Percentiles rank a stretch among this genome's conserved stretches.
Conservation (phyloP, 2,113 vertebrate genomes). For the Astur gentilis region DNA sequence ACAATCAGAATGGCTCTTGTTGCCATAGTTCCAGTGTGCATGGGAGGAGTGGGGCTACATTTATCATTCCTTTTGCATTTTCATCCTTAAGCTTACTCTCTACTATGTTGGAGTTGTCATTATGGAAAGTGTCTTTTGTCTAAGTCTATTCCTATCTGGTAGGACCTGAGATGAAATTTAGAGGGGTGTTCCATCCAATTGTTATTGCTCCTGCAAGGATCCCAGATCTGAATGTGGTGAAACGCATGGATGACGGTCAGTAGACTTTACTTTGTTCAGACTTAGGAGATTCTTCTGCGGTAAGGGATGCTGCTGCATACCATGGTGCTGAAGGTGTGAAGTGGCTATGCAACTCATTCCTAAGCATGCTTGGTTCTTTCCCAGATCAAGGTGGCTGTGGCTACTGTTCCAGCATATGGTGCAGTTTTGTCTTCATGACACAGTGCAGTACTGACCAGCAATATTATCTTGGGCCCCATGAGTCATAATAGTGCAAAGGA, state of each 20-base stretch:
- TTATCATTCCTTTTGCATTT: neutral
- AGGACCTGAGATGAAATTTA: slow-evolving; percentile 57
- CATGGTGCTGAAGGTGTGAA: neutral
- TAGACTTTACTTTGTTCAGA: neutral
- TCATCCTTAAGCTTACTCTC: neutral
- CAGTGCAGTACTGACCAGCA: neutral
- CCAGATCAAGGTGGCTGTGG: neutral
- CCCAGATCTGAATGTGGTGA: slow-evolving; percentile 46
- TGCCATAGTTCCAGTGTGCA: neutral
- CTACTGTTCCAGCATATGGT: neutral
- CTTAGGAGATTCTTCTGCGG: neutral
- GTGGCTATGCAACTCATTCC: neutral
- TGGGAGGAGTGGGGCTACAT: neutral
- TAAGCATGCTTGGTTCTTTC: neutral
- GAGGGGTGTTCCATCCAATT: slow-evolving; percentile 48
- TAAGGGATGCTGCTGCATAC: neutral
- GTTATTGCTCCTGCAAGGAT: slow-evolving; percentile 59
- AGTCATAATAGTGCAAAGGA: neutral
- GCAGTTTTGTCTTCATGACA: neutral
- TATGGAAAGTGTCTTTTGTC: neutral
- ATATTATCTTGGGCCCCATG: neutral
- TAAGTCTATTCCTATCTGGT: neutral
- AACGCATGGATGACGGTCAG: slow-evolving; percentile 15
- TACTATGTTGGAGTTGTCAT: neutral
- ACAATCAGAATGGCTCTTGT: neutral